Evolutionary conservation across 2,888 invertebrate genomes (phyloP).

Genomic region (Thelaira solivaga): DNA sequence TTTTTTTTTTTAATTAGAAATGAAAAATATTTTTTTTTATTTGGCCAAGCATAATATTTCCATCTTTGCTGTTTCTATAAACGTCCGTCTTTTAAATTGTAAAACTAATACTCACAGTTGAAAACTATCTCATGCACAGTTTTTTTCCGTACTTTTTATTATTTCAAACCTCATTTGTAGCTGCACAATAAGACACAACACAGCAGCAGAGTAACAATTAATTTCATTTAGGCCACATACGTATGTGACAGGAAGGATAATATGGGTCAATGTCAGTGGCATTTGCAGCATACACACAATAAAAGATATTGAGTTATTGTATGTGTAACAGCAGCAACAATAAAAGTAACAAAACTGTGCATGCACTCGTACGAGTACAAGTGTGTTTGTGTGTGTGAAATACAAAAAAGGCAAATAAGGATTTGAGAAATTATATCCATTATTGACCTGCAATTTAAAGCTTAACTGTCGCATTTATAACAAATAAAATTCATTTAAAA

Average conservation of each 20-base stretch:
- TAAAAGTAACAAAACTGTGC: conserved; percentile 2
- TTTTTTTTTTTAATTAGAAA: no score
- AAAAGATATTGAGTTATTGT: not conserved
- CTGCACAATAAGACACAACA: conserved; percentile 34
- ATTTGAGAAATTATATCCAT: conserved; percentile 23
- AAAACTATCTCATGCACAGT: not conserved
- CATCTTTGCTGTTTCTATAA: conserved; percentile 4
- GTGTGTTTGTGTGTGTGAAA: no score
- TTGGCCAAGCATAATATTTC: no score
- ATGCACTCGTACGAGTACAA: no score
- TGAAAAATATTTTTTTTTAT: no score
- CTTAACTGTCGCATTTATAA: no score
- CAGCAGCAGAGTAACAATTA: conserved; percentile 54
- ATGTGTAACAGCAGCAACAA: no score
- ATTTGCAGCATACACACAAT: conserved; percentile 11
- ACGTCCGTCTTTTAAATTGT: not conserved
- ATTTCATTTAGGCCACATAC: conserved; percentile 53
- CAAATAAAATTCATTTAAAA: no score
- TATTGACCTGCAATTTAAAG: conserved; percentile 14
- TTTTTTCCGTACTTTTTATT: not conserved
- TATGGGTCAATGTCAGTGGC: conserved; percentile 60
- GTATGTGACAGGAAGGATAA: conserved; percentile 57
- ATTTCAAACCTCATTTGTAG: conserved; percentile 18
- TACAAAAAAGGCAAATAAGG: not conserved
- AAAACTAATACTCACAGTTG: not conserved